Evolutionary conservation across 2,797 vertebrate species (phyloP).

Genomic region (Sebastes hopkinsi): DNA sequence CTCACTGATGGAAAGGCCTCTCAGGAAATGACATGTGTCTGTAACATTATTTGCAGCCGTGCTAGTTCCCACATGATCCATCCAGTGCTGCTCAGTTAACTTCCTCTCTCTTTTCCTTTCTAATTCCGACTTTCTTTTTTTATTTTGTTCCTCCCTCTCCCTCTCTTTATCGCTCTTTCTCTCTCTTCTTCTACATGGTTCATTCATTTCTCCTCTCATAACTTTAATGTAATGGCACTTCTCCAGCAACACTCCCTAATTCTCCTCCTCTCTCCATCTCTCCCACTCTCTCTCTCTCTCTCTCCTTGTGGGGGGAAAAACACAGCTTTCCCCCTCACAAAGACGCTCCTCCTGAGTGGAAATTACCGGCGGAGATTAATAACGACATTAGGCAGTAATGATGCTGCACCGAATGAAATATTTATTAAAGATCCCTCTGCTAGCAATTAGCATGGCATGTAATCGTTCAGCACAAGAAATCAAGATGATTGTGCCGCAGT

Average conservation of each 20-base stretch:
- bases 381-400: constrained; percentile 87
- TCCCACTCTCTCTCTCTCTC: constrained; percentile 20
- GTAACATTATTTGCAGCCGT: constrained; percentile 50
- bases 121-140: background rate
- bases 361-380: constrained; percentile 87
- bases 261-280: constrained; percentile 17
- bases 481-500: constrained; percentile 82
- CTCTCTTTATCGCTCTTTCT: constrained; percentile 14
- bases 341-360: constrained; percentile 79
- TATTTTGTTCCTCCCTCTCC: background rate
- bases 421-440: constrained; percentile 91
- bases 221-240: constrained; percentile 50
- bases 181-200: constrained; percentile 6
- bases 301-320: constrained; percentile 45
- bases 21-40: constrained; percentile 65
- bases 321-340: constrained; percentile 71
- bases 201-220: constrained; percentile 41
- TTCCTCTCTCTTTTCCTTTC: background rate
- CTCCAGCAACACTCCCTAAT: constrained; percentile 42
- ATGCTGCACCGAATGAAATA: constrained; percentile 86
- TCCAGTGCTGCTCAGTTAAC: constrained; percentile 16
- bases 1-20: constrained; percentile 64
- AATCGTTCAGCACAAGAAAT: constrained; percentile 85
- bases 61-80: constrained; percentile 44
- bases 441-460: constrained; percentile 87